A percentile compares a stretch with the other conserved stretches of the same genome.
Evolutionary conservation across 2,888 invertebrate genomes (phyloP).

Genomic region (Mythimna vitellina): DNA sequence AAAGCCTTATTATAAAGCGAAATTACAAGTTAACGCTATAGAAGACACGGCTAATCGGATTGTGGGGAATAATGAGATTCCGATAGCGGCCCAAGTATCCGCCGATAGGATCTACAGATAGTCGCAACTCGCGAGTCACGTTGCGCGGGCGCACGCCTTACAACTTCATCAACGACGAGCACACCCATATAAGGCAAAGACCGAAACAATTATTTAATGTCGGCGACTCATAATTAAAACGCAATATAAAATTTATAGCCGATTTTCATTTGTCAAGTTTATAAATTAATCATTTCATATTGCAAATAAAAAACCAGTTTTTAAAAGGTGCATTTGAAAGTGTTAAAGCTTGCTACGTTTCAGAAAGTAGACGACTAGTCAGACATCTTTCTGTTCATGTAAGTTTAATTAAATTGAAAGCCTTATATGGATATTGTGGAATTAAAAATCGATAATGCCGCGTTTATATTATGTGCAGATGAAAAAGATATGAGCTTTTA

Average conservation of each 20-base stretch:
- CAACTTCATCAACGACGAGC: conserved; percentile 72
- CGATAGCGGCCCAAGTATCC: conserved; percentile 73
- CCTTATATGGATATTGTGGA: conserved; percentile 33
- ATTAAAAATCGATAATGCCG: conserved; percentile 42
- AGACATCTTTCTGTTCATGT: conserved; percentile 35
- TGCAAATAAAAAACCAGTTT: conserved; percentile 30
- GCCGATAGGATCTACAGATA: conserved; percentile 76
- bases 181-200: conserved; percentile 61
- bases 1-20: conserved; percentile 64
- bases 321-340: conserved; percentile 43
- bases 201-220: conserved; percentile 65
- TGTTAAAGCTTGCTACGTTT: conserved; percentile 21
- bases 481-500: conserved; percentile 33
- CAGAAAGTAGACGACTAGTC: conserved; percentile 25
- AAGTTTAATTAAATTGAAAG: conserved; percentile 37
- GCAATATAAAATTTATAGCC: conserved; percentile 51
- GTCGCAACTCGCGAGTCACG: conserved; percentile 70
- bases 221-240: conserved; percentile 59
- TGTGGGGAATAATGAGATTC: conserved; percentile 77
- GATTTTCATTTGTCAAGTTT: conserved; percentile 47
- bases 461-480: conserved; percentile 21
- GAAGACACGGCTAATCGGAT: conserved; percentile 78
- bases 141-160: conserved; percentile 69
- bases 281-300: conserved; percentile 31
- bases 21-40: conserved; percentile 69